Conservation (phyloP, 2,797 vertebrate species). For the Urophycis tenuis region DNA sequence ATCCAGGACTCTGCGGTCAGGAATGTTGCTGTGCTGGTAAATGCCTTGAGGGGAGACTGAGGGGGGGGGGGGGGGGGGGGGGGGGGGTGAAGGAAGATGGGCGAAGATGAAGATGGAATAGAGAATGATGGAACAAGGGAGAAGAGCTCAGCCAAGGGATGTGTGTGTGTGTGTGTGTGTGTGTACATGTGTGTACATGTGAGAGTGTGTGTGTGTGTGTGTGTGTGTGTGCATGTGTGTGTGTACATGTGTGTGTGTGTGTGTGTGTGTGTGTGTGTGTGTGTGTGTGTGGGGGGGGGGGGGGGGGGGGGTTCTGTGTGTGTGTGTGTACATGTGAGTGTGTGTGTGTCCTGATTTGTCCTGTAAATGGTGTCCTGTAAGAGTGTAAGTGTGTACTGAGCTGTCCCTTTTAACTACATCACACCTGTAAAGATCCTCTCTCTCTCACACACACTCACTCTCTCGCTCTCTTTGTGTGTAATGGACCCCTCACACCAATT, state of each 20-base stretch:
- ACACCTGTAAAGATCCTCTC: constrained; percentile 17
- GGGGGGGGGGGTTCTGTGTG: no score
- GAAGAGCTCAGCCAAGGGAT: not conserved
- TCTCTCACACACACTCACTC: not conserved
- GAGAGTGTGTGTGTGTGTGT: constrained; percentile 15
- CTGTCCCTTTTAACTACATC: constrained; percentile 18
- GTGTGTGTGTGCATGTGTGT: constrained; percentile 5
- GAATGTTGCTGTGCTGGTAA: not conserved
- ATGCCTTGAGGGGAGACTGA: no score
- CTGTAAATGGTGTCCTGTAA: constrained; percentile 18
- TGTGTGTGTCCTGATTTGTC: constrained; percentile 13
- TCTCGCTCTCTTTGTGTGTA: not conserved
- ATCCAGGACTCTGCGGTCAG: no score
- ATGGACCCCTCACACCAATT: constrained; percentile 1
- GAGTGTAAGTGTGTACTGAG: constrained; percentile 21
- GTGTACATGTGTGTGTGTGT: constrained; percentile 6
- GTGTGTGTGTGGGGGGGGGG: constrained; percentile 4
- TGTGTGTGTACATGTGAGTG: not conserved
- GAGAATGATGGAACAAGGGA: no score
- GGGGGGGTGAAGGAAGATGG: no score
- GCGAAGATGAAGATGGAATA: no score
- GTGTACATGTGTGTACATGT: not conserved
- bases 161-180: constrained; percentile 10
- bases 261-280: constrained; percentile 10
- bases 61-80: no score